These are phyloP conservation scores for Bimastos eiseni DNA, from an alignment of 2,888 invertebrate species.

Conservation along the genomic window DNA sequence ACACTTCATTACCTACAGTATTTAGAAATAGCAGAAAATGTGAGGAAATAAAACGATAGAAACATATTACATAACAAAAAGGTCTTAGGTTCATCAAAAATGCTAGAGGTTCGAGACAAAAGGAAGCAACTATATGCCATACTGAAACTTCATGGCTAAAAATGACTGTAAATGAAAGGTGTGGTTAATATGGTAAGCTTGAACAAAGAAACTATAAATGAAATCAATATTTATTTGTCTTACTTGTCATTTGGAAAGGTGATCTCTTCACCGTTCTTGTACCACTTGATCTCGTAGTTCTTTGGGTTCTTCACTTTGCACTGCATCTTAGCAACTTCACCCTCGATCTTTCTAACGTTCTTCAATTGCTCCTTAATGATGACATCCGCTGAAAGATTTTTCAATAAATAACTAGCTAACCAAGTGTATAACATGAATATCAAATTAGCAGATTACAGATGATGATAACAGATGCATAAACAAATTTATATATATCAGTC, in stretches of 20 bases:
- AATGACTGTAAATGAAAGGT: not conserved
- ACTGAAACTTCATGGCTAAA: not conserved
- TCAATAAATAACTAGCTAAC: not conserved
- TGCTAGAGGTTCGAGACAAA: not conserved
- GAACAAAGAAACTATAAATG: not conserved
- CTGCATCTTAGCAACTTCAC: slow-evolving; percentile 87
- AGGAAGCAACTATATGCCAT: not conserved
- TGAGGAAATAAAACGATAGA: not conserved
- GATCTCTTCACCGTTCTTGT: slow-evolving; percentile 87
- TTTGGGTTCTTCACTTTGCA: slow-evolving; percentile 79
- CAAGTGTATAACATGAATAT: not conserved
- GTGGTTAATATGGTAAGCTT: not conserved
- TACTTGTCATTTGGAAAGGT: slow-evolving; percentile 38
- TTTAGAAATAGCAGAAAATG: not conserved
- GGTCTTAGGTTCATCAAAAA: not conserved
- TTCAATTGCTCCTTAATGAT: slow-evolving; percentile 94
- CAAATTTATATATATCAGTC: not conserved
- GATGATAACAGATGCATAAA: not conserved
- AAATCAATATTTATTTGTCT: not conserved
- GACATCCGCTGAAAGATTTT: slow-evolving; percentile 77
- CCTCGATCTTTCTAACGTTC: slow-evolving; percentile 87
- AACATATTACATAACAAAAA: not conserved
- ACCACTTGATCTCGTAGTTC: slow-evolving; percentile 92
- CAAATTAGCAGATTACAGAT: not conserved
- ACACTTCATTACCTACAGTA: not conserved